Percentiles rank a stretch among this genome's conserved stretches.
phyloP scores from a whole-genome alignment of 2,888 invertebrate genomes.

The Drosophila suboccidentalis region DNA sequence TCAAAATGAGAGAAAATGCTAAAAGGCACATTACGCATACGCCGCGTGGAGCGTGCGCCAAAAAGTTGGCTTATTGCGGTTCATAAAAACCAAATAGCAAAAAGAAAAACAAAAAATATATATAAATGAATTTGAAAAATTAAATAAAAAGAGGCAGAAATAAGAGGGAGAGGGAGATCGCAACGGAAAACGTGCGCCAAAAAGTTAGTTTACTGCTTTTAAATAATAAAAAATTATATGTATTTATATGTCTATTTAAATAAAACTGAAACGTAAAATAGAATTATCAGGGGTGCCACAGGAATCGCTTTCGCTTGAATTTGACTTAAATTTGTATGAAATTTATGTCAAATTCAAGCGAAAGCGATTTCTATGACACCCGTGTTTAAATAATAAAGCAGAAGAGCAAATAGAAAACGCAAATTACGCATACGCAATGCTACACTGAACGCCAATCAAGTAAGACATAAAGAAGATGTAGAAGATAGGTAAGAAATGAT shows the following conservation, averaged over 20 bases:
- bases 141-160: not conserved
- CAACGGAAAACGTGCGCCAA: conserved; percentile 1
- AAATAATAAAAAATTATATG: not conserved
- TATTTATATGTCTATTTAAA: too few relatives aligned
- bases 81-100: not conserved
- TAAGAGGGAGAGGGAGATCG: not conserved
- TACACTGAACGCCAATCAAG: too few relatives aligned
- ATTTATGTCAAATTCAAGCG: too few relatives aligned
- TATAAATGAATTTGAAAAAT: not conserved
- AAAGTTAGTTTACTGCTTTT: conserved; percentile 10
- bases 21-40: conserved; percentile 33
- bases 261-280: too few relatives aligned
- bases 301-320: too few relatives aligned
- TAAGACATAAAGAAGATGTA: too few relatives aligned
- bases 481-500: too few relatives aligned
- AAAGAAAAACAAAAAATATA: not conserved
- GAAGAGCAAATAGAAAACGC: too few relatives aligned
- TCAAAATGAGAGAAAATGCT: not conserved
- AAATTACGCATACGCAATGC: too few relatives aligned
- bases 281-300: too few relatives aligned
- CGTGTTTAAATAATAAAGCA: not conserved
- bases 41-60: conserved; percentile 8
- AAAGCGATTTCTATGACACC: too few relatives aligned
- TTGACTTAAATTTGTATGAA: too few relatives aligned
- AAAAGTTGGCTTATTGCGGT: conserved; percentile 12